phyloP scores from a whole-genome alignment of 2,888 invertebrate genomes.

The Volucella inanis region DNA sequence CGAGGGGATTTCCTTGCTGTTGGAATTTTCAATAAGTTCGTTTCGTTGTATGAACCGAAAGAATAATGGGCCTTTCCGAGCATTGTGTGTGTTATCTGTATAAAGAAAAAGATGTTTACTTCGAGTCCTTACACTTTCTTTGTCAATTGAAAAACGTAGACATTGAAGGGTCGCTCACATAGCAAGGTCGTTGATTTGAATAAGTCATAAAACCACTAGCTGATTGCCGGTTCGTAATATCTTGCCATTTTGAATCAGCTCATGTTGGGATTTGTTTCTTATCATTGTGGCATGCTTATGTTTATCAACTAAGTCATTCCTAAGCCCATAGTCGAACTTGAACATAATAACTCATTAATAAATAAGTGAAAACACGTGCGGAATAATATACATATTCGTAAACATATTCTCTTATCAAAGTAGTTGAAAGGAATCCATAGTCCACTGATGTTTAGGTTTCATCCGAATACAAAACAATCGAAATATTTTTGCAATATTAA shows the following conservation, averaged over 20 bases:
- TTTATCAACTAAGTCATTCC: slow-evolving; percentile 6
- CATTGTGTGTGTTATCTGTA: too few relatives aligned
- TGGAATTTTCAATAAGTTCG: too few relatives aligned
- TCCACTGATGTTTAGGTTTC: slow-evolving; percentile 9
- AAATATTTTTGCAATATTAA: neutral
- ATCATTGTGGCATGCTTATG: slow-evolving; percentile 1
- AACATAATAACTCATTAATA: neutral
- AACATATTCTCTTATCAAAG: slow-evolving; percentile 7
- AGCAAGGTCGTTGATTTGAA: too few relatives aligned
- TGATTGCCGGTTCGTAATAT: neutral
- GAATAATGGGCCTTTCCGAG: too few relatives aligned
- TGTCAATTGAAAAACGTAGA: too few relatives aligned
- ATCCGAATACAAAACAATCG: slow-evolving; percentile 3
- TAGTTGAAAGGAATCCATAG: slow-evolving; percentile 2
- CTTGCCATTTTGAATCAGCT: neutral
- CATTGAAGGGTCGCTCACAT: too few relatives aligned
- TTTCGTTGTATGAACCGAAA: too few relatives aligned
- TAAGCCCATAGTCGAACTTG: neutral
- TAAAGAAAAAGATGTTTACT: too few relatives aligned
- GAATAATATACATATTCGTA: neutral
- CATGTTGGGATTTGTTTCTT: neutral
- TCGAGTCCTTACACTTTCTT: too few relatives aligned
- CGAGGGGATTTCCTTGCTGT: too few relatives aligned
- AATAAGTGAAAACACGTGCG: neutral
- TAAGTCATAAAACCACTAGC: too few relatives aligned